Evolutionary conservation across 2,888 invertebrate genomes (phyloP).

Genomic region (Hemaris fuciformis): DNA sequence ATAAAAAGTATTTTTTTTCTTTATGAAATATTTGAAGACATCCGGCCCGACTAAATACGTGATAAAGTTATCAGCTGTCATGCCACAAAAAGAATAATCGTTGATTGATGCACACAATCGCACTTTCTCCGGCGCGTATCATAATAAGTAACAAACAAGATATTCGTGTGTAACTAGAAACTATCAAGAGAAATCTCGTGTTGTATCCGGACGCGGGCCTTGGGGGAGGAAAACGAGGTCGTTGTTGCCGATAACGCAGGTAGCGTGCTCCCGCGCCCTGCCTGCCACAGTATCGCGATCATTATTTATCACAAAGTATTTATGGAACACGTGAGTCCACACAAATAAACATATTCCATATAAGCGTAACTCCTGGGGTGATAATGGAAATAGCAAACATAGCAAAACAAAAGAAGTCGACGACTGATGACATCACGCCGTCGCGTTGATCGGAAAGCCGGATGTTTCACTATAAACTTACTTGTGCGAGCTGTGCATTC

Average conservation of each 20-base stretch:
- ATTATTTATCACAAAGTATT: not conserved
- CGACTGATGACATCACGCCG: constrained; percentile 35
- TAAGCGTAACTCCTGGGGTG: not conserved
- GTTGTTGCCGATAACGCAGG: constrained; percentile 44
- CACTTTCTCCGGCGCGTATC: constrained; percentile 47
- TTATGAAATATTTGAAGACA: not conserved
- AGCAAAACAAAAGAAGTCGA: constrained; percentile 23
- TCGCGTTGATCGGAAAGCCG: constrained; percentile 61
- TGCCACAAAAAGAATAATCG: not conserved
- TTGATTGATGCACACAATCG: constrained; percentile 23
- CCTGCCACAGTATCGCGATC: not conserved
- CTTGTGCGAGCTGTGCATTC: constrained; percentile 57
- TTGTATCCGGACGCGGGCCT: constrained; percentile 64
- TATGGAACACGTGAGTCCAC: not conserved
- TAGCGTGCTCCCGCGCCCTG: constrained; percentile 38
- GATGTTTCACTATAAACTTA: constrained; percentile 73
- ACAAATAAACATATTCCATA: not conserved
- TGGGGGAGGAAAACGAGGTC: constrained; percentile 63
- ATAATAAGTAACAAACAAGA: constrained; percentile 43
- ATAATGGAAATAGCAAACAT: constrained; percentile 24
- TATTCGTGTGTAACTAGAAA: constrained; percentile 58
- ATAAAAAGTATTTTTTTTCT: not conserved
- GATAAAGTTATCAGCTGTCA: not conserved
- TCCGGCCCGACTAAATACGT: not conserved
- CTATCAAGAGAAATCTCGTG: constrained; percentile 68